A percentile compares a stretch with the other conserved stretches of the same genome.
Conservation (phyloP, 1,140 invertebrate species). For the Lepidurus packardi region DNA sequence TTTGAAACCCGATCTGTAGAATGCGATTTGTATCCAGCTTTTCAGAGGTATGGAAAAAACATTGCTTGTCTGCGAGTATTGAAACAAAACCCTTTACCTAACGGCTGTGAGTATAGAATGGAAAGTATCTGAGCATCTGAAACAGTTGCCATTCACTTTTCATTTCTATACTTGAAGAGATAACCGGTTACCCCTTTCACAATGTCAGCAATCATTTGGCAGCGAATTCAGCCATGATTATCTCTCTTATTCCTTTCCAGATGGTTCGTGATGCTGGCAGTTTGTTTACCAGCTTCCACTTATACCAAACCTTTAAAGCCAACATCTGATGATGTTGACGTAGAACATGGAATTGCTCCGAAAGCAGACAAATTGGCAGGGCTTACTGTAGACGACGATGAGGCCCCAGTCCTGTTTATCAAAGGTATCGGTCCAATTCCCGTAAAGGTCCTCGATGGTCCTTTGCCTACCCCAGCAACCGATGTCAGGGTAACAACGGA, state of each 20-base stretch:
- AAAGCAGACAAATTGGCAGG: no score
- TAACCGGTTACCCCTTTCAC: conserved; percentile 2
- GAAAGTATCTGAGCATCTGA: neutral
- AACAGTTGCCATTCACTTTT: neutral
- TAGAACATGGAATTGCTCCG: neutral
- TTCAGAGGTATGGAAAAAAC: no score
- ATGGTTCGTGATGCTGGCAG: neutral
- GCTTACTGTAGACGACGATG: neutral
- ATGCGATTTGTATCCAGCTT: no score
- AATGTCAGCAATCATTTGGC: neutral
- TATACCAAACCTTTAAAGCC: neutral
- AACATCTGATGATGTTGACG: neutral
- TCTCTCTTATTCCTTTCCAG: neutral
- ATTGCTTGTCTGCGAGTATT: no score
- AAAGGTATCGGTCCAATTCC: neutral
- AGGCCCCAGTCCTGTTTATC: neutral
- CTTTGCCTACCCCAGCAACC: neutral
- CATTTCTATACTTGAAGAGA: neutral
- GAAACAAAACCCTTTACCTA: no score
- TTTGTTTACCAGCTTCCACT: neutral
- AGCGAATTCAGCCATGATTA: neutral
- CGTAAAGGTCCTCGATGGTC: neutral
- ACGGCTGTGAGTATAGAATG: neutral
- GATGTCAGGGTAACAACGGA: neutral
- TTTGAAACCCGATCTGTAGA: no score